phyloP scores from a whole-genome alignment of 2,888 invertebrate species.

The Steinernema hermaphroditum region DNA sequence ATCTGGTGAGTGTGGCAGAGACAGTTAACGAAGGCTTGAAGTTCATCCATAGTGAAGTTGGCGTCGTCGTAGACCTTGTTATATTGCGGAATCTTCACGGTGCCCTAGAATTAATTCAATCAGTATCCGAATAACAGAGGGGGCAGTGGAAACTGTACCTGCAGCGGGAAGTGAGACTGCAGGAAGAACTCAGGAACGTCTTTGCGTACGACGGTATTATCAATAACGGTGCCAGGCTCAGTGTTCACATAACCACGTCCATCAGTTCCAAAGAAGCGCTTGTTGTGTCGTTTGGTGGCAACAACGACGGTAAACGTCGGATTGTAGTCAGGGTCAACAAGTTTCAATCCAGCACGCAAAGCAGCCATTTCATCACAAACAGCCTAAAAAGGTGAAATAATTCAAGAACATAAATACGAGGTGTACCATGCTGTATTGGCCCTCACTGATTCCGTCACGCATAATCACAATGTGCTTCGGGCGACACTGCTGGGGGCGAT shows the following conservation, averaged over 20 bases:
- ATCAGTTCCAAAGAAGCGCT: conserved; percentile 44
- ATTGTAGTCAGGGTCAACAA: conserved; percentile 35
- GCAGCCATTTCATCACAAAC: conserved; percentile 35
- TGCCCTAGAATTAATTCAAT: conserved; percentile 43
- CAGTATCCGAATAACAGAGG: too few species aligned
- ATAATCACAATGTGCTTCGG: conserved; percentile 37
- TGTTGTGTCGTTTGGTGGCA: conserved; percentile 55
- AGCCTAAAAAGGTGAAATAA: conserved; percentile 35
- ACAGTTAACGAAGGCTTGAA: conserved; percentile 38
- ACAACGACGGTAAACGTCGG: conserved; percentile 50
- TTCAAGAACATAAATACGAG: neutral
- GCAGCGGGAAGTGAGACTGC: conserved; percentile 44
- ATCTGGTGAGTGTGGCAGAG: conserved; percentile 32
- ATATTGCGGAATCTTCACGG: conserved; percentile 51
- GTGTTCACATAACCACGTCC: conserved; percentile 39
- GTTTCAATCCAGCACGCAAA: conserved; percentile 32
- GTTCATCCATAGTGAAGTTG: conserved; percentile 36
- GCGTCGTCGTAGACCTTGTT: conserved; percentile 46
- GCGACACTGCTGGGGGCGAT: conserved; percentile 33
- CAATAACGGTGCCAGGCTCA: conserved; percentile 48
- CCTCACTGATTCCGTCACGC: conserved; percentile 46
- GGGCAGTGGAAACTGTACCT: conserved; percentile 39
- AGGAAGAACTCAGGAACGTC: conserved; percentile 52
- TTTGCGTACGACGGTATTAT: conserved; percentile 41
- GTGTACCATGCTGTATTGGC: conserved; percentile 42